Evolutionary conservation across 2,113 vertebrate genomes (phyloP).

Genomic region (Stictonetta naevosa): DNA sequence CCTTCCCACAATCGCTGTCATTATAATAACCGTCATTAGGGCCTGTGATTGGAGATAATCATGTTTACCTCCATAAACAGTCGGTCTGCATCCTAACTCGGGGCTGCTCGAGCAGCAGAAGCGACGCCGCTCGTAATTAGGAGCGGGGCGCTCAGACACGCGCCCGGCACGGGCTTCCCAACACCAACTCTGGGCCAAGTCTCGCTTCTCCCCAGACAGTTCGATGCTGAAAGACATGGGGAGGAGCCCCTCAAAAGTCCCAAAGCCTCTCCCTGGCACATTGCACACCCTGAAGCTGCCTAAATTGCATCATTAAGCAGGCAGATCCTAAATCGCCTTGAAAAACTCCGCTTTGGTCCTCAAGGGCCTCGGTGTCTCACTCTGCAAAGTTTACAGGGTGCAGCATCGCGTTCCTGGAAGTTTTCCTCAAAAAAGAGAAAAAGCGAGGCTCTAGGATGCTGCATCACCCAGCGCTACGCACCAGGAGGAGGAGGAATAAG

Average conservation of each 20-base stretch:
- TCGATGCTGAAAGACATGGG: background rate
- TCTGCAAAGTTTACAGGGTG: background rate
- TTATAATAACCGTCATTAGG: slow-evolving; percentile 68
- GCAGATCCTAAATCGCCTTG: background rate
- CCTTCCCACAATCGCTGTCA: slow-evolving; percentile 66
- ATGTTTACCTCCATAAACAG: slow-evolving; percentile 67
- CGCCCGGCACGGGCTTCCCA: accelerated
- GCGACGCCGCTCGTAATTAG: background rate
- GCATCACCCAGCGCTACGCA: background rate
- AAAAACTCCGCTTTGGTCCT: background rate
- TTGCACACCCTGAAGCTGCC: background rate
- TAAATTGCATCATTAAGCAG: background rate
- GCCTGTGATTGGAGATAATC: slow-evolving; percentile 70
- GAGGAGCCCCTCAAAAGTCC: background rate
- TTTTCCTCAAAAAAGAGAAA: background rate
- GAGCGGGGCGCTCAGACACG: background rate
- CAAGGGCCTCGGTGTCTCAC: background rate
- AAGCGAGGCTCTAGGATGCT: background rate
- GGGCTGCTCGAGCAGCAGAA: background rate
- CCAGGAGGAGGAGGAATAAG: background rate
- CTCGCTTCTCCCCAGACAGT: background rate
- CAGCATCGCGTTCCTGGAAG: background rate
- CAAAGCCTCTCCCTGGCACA: background rate
- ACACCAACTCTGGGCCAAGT: background rate
- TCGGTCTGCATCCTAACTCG: slow-evolving; percentile 21